These are phyloP conservation scores for Acanthisitta chloris DNA, from an alignment of 2,113 vertebrate genomes.

Conservation along the genomic window DNA sequence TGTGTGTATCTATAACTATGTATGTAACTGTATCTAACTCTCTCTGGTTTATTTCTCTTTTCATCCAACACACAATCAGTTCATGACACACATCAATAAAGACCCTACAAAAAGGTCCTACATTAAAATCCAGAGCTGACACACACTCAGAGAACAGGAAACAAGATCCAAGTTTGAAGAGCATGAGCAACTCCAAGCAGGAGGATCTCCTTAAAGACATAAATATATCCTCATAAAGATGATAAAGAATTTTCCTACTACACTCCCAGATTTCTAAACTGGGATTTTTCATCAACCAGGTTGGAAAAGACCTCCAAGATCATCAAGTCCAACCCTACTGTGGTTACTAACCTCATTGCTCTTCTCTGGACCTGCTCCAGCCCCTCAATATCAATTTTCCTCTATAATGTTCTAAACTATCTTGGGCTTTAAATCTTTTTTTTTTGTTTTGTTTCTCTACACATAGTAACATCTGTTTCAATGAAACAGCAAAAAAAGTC, in stretches of 20 bases:
- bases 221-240: background rate
- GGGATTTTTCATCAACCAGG: too few species aligned
- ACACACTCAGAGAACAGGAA: background rate
- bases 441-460: background rate
- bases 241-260: rapidly evolving
- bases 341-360: too few species aligned
- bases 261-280: background rate
- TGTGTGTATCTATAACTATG: too few species aligned
- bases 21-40: too few species aligned
- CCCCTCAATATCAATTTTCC: too few species aligned
- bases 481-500: background rate
- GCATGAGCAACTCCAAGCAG: background rate
- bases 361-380: too few species aligned
- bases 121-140: background rate
- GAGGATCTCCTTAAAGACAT: background rate
- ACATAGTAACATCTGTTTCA: background rate
- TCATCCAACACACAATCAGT: background rate
- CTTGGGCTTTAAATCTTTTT: background rate
- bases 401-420: background rate
- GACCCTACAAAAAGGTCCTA: background rate
- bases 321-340: too few species aligned
- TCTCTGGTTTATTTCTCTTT: too few species aligned
- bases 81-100: background rate
- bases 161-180: background rate
- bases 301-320: too few species aligned